Evolutionary conservation across 2,797 vertebrate genomes (phyloP).

Genomic region (Crocidura indochinensis): DNA sequence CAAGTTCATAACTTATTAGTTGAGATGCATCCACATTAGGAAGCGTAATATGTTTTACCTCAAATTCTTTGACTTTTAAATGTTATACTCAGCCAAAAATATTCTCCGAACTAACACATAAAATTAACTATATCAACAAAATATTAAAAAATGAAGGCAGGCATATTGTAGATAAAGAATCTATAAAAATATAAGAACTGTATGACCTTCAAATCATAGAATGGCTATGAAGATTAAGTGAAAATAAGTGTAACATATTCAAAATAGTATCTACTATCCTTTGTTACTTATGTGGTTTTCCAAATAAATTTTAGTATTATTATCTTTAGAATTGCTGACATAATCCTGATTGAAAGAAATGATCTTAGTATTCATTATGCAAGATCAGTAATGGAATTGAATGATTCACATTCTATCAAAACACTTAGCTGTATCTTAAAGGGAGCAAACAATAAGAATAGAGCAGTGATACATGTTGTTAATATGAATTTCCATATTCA

Average conservation of each 20-base stretch:
- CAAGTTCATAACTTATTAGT: not conserved
- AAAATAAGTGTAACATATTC: not conserved
- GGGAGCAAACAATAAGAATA: not conserved
- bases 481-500: not conserved
- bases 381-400: not conserved
- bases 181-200: not conserved
- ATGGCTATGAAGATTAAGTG: not conserved
- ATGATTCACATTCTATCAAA: not conserved
- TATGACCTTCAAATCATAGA: not conserved
- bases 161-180: not conserved
- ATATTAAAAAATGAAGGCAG: not conserved
- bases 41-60: not conserved
- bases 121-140: conserved; percentile 26
- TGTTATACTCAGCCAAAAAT: conserved; percentile 24
- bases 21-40: not conserved
- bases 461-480: not conserved
- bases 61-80: conserved; percentile 25
- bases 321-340: conserved; percentile 17
- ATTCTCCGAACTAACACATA: not conserved
- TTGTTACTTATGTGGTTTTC: not conserved
- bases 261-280: not conserved
- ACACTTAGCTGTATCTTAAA: not conserved
- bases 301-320: conserved; percentile 27
- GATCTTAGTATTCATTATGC: not conserved
- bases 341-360: not conserved